These are phyloP conservation scores for Neosilurus mollespiculum DNA, from an alignment of 2,797 vertebrate genomes.

Conservation along the genomic window DNA sequence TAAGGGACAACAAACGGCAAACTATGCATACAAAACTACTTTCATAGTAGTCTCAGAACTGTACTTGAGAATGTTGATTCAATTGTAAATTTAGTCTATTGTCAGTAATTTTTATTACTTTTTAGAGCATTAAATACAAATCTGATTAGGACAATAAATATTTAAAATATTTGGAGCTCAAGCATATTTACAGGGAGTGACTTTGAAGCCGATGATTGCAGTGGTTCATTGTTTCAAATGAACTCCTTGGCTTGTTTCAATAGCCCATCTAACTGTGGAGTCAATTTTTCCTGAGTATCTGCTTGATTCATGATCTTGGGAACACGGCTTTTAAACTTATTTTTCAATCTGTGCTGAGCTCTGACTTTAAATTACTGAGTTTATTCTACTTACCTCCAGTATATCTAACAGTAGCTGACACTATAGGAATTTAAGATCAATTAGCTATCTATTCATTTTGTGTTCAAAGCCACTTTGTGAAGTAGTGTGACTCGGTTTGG, in stretches of 20 bases:
- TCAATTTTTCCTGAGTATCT: slow-evolving; percentile 14
- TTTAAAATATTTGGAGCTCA: neutral
- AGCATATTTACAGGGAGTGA: neutral
- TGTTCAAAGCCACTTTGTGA: slow-evolving; percentile 65
- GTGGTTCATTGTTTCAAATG: slow-evolving; percentile 1
- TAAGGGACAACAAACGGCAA: neutral
- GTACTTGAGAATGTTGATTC: slow-evolving; percentile 13
- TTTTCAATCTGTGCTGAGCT: slow-evolving; percentile 44
- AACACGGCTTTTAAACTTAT: slow-evolving; percentile 1
- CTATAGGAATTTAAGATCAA: slow-evolving; percentile 65
- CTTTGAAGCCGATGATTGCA: neutral
- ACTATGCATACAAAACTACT: neutral
- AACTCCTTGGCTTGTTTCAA: neutral
- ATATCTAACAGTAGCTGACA: slow-evolving; percentile 65
- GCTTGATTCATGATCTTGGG: slow-evolving; percentile 17
- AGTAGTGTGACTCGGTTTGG: slow-evolving; percentile 68
- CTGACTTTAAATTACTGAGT: slow-evolving; percentile 67
- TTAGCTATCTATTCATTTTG: slow-evolving; percentile 68
- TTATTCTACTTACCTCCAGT: slow-evolving; percentile 53
- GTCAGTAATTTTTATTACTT: neutral
- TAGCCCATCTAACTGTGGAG: slow-evolving; percentile 5
- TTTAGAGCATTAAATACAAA: neutral
- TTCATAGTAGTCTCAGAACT: neutral
- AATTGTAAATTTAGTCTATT: slow-evolving; percentile 47
- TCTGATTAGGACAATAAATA: neutral